Evolutionary conservation across 2,113 vertebrate genomes (phyloP).

Genomic region (Silurus meridionalis): DNA sequence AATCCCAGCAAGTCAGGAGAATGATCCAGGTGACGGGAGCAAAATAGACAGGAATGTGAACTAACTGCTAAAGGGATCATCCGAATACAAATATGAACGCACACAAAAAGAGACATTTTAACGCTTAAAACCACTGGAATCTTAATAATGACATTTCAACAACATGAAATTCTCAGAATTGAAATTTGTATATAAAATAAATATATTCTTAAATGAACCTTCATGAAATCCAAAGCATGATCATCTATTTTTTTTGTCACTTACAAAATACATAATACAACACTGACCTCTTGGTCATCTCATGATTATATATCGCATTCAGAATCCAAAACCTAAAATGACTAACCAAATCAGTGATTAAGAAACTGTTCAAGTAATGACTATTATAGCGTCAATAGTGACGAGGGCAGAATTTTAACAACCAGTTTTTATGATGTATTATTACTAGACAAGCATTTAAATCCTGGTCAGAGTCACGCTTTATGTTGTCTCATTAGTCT

Average conservation of each 20-base stretch:
- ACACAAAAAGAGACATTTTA: not conserved
- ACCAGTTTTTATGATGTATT: not conserved
- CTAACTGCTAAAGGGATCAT: constrained; percentile 1
- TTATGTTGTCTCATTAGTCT: constrained; percentile 13
- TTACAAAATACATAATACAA: not conserved
- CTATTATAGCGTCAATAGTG: not conserved
- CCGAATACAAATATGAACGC: not conserved
- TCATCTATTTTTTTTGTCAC: not conserved
- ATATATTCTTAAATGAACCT: no score
- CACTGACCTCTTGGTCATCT: not conserved
- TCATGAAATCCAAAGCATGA: not conserved
- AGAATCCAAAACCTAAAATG: not conserved
- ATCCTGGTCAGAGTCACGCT: not conserved
- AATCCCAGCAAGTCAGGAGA: constrained; percentile 9
- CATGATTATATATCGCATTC: not conserved
- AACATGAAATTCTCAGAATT: not conserved
- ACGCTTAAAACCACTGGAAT: not conserved
- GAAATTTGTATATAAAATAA: not conserved
- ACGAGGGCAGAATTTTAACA: not conserved
- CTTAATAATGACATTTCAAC: not conserved
- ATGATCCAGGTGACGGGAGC: not conserved
- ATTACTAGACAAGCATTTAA: not conserved
- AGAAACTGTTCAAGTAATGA: not conserved
- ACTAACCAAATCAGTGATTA: not conserved
- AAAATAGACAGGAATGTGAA: not conserved